Conservation (phyloP, 1,140 invertebrate genomes). For the Pollicipes pollicipes region DNA sequence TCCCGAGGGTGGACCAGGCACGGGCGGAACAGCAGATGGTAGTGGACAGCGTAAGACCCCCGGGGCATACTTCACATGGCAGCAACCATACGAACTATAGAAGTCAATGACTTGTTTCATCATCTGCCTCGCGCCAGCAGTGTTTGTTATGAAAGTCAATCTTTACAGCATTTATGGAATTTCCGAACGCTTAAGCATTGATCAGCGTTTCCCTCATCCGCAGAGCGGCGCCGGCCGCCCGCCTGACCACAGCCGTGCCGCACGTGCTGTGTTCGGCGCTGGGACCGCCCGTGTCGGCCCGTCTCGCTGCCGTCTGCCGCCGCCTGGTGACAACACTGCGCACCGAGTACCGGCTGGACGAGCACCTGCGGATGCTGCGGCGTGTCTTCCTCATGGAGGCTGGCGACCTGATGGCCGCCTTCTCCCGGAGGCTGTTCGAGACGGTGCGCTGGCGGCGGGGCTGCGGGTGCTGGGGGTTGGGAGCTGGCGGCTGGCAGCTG, state of each 20-base stretch:
- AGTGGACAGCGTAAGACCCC: too few species aligned
- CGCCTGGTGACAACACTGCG: background rate
- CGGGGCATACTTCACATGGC: too few species aligned
- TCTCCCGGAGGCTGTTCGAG: constrained; percentile 20
- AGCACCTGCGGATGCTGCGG: constrained; percentile 31
- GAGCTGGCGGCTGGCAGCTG: too few species aligned
- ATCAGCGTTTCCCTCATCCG: background rate
- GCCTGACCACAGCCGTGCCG: background rate
- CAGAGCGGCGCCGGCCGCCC: background rate
- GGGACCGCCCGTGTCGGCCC: background rate
- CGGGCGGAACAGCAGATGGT: too few species aligned
- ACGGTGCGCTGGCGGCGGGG: constrained; percentile 16
- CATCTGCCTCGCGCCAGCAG: too few species aligned
- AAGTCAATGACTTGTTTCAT: too few species aligned
- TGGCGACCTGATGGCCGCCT: constrained; percentile 41
- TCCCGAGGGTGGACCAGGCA: too few species aligned
- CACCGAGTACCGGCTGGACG: constrained; percentile 30
- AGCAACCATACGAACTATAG: too few species aligned
- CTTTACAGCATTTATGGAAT: too few species aligned
- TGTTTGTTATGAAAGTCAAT: too few species aligned
- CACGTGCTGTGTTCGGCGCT: background rate
- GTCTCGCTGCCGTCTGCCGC: background rate
- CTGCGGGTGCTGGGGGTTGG: too few species aligned
- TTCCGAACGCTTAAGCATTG: too few species aligned
- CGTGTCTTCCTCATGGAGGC: constrained; percentile 42